These are phyloP conservation scores for Chamaetylas fuelleborni DNA, from an alignment of 2,113 vertebrate genomes.

Conservation along the genomic window DNA sequence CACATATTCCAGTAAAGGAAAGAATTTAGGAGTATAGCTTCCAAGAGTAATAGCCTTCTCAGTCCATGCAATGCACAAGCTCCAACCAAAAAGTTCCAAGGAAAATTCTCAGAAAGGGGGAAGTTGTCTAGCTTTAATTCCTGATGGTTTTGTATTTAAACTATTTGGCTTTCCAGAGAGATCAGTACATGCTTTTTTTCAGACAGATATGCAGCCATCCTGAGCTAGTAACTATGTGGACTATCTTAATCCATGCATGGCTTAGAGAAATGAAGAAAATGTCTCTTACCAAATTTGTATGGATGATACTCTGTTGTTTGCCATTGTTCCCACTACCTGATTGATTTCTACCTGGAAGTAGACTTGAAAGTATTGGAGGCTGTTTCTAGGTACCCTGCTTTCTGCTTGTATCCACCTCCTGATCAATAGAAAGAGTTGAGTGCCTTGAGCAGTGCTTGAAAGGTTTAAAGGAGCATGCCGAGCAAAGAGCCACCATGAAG, in stretches of 20 bases:
- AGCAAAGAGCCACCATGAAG: neutral
- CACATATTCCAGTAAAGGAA: conserved; percentile 57
- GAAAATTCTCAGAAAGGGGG: conserved; percentile 8
- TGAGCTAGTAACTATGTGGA: neutral
- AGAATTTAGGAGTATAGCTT: conserved; percentile 49
- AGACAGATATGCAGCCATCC: neutral
- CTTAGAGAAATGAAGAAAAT: neutral
- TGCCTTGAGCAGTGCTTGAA: neutral
- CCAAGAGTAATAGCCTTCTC: conserved; percentile 39
- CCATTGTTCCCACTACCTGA: neutral
- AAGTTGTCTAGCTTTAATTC: neutral
- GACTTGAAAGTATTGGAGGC: neutral
- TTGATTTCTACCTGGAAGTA: neutral
- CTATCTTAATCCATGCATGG: neutral
- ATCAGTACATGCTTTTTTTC: neutral
- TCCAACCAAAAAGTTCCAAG: conserved; percentile 15
- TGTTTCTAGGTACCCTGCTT: neutral
- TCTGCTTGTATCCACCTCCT: neutral
- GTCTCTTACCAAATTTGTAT: neutral
- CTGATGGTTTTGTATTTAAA: neutral
- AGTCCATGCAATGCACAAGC: neutral
- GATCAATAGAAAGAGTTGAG: neutral
- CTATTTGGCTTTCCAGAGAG: neutral
- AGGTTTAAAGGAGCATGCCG: neutral
- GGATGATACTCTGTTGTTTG: neutral